Percentiles rank a stretch among this genome's conserved stretches.
Conservation (phyloP, 1,140 invertebrate genomes). For the Brachionus plicatilis region DNA sequence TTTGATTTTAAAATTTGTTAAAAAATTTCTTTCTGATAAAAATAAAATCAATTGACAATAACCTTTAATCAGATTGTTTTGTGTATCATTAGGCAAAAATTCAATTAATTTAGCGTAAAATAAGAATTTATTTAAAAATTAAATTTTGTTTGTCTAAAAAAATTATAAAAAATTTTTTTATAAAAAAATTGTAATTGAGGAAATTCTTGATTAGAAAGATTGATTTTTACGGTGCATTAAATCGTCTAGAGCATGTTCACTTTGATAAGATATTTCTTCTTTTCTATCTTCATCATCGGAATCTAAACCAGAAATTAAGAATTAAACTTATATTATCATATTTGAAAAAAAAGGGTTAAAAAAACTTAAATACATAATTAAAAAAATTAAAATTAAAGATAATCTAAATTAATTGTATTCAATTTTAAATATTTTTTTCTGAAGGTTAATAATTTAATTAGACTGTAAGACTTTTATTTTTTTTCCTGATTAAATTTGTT, state of each 20-base stretch:
- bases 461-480: no score
- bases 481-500: no score
- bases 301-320: background rate
- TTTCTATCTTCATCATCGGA: background rate
- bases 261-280: background rate
- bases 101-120: background rate
- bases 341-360: background rate
- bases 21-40: background rate
- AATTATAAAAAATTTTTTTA: background rate
- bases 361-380: background rate
- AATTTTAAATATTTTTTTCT: no score
- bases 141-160: background rate
- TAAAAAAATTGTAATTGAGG: background rate
- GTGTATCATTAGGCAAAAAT: background rate
- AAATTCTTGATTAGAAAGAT: background rate
- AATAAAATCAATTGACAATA: background rate
- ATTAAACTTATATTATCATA: background rate
- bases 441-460: no score
- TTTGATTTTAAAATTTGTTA: background rate
- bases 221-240: background rate
- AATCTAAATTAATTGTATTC: no score
- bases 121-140: background rate
- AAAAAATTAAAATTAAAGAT: no score
- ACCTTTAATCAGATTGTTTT: background rate
- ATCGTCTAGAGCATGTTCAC: slow-evolving; percentile 7